Evolutionary conservation across 2,888 invertebrate species (phyloP), one percentile per base, ranked within the genome.

Genomic region (Platypus cylindrus): DNA sequence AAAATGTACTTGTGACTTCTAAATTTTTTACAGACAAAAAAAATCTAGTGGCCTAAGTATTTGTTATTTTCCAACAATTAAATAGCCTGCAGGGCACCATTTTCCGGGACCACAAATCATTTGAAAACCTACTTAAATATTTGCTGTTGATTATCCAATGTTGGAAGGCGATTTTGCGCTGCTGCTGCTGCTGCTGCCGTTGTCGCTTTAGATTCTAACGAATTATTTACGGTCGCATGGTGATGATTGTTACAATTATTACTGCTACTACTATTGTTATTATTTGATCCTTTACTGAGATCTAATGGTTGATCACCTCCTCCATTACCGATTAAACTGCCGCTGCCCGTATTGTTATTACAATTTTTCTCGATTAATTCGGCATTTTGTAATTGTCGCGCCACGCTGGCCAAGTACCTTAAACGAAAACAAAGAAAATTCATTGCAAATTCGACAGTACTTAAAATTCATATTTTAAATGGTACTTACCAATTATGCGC

Each of bases 251-350:
- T n/a, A n/a, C n/a, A n/a, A n/a, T n/a, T n/a, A n/a, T n/a, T n/a
- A n/a, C n/a, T n/a, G n/a, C n/a, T n/a, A 25, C 40, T 40, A 23
- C 37, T 40, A 36, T 45, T 45, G 33, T 41, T 45, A 38, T 50
- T 53, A 58, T 43, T 43, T 27, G 48, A 75, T 69, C 79, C 69
- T 73, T 72, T 85, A 67, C 85, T 86, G 56, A 87, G 75, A 68
- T 87, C 86, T 53, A 87, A 71, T 13, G 86, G 86, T 63, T 83
- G 83, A 57, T 84, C 84, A 44, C 72, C 66, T 54, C 45, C 42
- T 24, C 37, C 43, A n/a, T n/a, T n/a, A n/a, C n/a, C n/a, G n/a
- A n/a, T n/a, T n/a, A n/a, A n/a, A n/a, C n/a, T n/a, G 12, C 43
- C 43, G 30, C 41, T 45, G n/a, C n/a, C n/a, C n/a, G n/a, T n/a